These are phyloP conservation scores for Notospermus geniculatus DNA, from an alignment of 1,140 invertebrate genomes.

Conservation along the genomic window DNA sequence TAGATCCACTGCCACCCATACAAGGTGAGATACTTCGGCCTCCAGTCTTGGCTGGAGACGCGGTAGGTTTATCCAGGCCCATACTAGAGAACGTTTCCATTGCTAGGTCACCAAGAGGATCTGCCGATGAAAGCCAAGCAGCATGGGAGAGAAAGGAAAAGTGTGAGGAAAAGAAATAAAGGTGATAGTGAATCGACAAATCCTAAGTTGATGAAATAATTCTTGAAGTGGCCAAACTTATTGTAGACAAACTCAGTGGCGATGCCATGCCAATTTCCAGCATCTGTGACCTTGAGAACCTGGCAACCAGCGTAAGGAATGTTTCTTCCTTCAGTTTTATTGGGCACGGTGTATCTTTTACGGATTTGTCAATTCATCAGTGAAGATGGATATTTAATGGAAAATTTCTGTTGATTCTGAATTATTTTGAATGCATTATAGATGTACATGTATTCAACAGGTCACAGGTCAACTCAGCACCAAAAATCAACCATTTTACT, in stretches of 20 bases:
- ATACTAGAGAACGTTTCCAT: not conserved
- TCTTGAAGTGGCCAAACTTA: not conserved
- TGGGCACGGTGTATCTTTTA: too few species aligned
- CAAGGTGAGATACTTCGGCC: not conserved
- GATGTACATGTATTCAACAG: too few species aligned
- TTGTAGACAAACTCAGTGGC: not conserved
- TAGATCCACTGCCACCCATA: not conserved
- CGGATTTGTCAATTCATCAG: too few species aligned
- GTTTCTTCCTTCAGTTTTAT: not conserved
- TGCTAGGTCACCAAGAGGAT: conserved; percentile 11
- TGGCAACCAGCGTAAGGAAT: conserved; percentile 5
- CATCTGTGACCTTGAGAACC: not conserved
- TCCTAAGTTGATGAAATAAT: not conserved
- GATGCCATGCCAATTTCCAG: not conserved
- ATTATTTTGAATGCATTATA: too few species aligned
- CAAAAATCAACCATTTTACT: too few species aligned
- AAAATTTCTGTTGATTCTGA: too few species aligned
- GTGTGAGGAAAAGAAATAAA: not conserved
- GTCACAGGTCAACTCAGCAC: too few species aligned
- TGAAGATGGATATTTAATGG: too few species aligned
- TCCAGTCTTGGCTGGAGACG: not conserved
- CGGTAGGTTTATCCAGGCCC: not conserved
- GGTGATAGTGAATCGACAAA: not conserved
- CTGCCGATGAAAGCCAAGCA: conserved; percentile 6
- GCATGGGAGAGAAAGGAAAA: conserved; percentile 17